Evolutionary conservation across 2,888 invertebrate genomes (phyloP).

Genomic region (Cephus nigrinus): DNA sequence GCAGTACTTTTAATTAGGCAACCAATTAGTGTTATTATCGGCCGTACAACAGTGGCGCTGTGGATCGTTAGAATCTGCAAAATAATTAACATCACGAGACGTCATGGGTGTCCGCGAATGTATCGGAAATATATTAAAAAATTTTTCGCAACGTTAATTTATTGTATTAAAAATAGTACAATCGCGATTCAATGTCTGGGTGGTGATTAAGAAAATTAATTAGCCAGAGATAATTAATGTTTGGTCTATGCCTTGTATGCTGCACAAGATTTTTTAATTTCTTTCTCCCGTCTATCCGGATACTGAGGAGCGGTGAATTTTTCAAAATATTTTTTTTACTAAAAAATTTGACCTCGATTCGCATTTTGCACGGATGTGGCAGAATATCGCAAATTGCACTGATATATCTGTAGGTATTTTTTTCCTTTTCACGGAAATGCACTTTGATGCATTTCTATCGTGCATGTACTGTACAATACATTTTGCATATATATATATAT

Average conservation of each 20-base stretch:
- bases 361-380: neutral
- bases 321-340: neutral
- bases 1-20: neutral
- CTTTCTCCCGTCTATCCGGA: neutral
- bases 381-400: neutral
- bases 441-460: neutral
- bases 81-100: neutral
- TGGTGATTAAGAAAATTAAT: neutral
- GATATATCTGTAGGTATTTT: neutral
- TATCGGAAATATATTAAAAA: neutral
- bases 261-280: neutral
- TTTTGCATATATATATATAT: neutral
- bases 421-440: neutral
- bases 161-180: no score
- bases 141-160: no score
- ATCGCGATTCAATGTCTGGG: neutral
- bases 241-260: neutral
- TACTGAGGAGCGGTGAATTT: neutral
- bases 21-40: neutral
- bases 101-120: neutral
- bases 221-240: neutral
- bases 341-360: neutral
- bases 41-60: neutral
- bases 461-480: neutral
- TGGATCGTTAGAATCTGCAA: neutral